These are phyloP conservation scores for Anser brachyrhynchus DNA, from an alignment of 2,113 vertebrate genomes.

Conservation along the genomic window DNA sequence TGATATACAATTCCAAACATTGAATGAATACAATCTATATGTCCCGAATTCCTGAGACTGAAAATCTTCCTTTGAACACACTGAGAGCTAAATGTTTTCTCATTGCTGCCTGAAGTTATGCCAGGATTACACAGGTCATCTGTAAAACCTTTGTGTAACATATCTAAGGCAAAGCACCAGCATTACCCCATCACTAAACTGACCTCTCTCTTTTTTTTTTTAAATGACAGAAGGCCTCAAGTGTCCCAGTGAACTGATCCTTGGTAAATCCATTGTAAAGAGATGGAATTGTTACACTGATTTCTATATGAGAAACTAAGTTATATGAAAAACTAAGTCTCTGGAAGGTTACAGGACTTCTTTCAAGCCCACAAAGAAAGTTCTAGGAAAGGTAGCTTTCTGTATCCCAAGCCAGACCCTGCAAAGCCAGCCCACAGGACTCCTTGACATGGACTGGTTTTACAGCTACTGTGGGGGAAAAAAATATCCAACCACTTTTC, in stretches of 20 bases:
- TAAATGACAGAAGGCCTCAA: neutral
- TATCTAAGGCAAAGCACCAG: neutral
- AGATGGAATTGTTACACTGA: neutral
- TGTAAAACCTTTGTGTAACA: neutral
- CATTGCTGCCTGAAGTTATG: neutral
- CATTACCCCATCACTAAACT: neutral
- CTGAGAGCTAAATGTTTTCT: neutral
- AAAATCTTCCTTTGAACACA: neutral
- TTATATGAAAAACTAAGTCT: neutral
- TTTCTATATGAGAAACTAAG: neutral
- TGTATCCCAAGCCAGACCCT: neutral
- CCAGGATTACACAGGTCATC: neutral
- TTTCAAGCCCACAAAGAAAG: neutral
- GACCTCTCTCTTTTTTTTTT: neutral
- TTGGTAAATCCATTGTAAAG: neutral
- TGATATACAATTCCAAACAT: rapidly evolving
- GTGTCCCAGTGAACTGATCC: neutral
- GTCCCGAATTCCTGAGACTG: neutral
- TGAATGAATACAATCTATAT: neutral
- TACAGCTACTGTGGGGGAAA: neutral
- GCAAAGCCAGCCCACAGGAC: neutral
- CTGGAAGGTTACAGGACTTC: neutral
- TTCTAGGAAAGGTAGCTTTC: neutral
- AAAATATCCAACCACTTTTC: neutral
- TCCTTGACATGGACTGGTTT: neutral